Percentiles rank a stretch among this genome's conserved stretches.
phyloP scores from a whole-genome alignment of 2,888 invertebrate species.

The Phortica magna region DNA sequence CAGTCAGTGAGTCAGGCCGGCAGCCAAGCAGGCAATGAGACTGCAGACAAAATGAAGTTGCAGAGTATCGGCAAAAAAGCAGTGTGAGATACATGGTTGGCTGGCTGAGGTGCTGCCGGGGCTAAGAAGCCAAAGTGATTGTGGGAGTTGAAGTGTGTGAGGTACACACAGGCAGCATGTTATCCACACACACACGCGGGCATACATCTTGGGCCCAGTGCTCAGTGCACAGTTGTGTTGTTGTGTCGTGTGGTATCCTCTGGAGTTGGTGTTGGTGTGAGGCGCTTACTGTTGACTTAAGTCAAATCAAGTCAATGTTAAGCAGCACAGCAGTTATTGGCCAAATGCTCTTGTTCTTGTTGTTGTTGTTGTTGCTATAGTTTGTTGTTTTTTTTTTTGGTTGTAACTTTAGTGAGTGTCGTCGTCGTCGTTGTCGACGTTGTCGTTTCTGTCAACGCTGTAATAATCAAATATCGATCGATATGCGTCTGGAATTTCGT shows the following conservation, averaged over 20 bases:
- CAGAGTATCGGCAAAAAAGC: too few species aligned
- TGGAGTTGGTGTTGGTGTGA: background rate
- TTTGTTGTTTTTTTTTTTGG: too few species aligned
- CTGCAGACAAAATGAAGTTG: too few species aligned
- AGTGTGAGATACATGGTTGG: too few species aligned
- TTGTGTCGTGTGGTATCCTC: background rate
- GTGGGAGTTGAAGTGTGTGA: too few species aligned
- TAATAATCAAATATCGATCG: conserved; percentile 76
- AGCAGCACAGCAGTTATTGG: background rate
- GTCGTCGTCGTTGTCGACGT: conserved; percentile 34
- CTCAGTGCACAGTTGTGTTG: background rate
- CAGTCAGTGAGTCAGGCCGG: background rate
- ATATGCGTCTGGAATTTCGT: conserved; percentile 62
- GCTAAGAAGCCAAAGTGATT: too few species aligned
- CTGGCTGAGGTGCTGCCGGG: too few species aligned
- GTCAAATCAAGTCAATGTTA: background rate
- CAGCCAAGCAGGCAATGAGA: background rate
- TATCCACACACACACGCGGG: background rate
- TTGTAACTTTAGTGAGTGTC: background rate
- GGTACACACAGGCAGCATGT: too few species aligned
- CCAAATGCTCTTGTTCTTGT: too few species aligned
- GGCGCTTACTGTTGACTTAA: background rate
- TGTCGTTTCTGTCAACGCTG: conserved; percentile 46
- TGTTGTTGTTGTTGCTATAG: too few species aligned
- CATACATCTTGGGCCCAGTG: background rate